A percentile compares a stretch with the other conserved stretches of the same genome.
These are phyloP conservation scores for Notospermus geniculatus DNA, from an alignment of 1,140 invertebrate genomes.

Conservation along the genomic window DNA sequence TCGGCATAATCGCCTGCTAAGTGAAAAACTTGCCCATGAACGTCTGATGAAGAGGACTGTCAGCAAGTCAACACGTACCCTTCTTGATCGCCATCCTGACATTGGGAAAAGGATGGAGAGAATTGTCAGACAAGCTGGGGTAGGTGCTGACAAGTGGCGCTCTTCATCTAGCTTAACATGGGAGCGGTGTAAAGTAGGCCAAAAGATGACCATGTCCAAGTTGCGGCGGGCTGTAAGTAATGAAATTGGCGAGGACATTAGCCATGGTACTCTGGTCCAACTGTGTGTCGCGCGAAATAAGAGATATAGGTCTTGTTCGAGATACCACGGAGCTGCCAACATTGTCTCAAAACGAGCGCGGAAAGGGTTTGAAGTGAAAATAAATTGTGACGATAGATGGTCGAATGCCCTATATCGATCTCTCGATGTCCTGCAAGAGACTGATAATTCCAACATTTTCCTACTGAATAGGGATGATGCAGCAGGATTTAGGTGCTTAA, in stretches of 20 bases:
- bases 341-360: slow-evolving; percentile 2
- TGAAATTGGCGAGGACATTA: not conserved
- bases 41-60: not conserved
- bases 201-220: slow-evolving; percentile 6
- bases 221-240: not conserved
- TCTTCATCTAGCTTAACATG: slow-evolving; percentile 5
- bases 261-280: slow-evolving; percentile 1
- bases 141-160: slow-evolving; percentile 4
- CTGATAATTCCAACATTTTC: slow-evolving; percentile 4
- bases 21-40: not conserved
- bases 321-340: slow-evolving; percentile 6
- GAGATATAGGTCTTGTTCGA: not conserved
- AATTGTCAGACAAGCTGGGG: not conserved
- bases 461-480: slow-evolving; percentile 5
- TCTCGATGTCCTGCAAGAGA: not conserved
- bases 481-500: not conserved
- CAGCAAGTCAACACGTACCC: not conserved
- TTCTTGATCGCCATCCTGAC: slow-evolving; percentile 2
- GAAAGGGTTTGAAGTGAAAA: slow-evolving; percentile 5
- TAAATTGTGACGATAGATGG: not conserved
- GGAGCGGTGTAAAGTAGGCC: not conserved
- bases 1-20: not conserved
- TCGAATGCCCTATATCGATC: not conserved
- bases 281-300: slow-evolving; percentile 2
- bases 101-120: slow-evolving; percentile 4